A percentile compares a stretch with the other conserved stretches of the same genome.
These are phyloP conservation scores for Limnodromus scolopaceus DNA, from an alignment of 2,797 vertebrate species.

Conservation along the genomic window DNA sequence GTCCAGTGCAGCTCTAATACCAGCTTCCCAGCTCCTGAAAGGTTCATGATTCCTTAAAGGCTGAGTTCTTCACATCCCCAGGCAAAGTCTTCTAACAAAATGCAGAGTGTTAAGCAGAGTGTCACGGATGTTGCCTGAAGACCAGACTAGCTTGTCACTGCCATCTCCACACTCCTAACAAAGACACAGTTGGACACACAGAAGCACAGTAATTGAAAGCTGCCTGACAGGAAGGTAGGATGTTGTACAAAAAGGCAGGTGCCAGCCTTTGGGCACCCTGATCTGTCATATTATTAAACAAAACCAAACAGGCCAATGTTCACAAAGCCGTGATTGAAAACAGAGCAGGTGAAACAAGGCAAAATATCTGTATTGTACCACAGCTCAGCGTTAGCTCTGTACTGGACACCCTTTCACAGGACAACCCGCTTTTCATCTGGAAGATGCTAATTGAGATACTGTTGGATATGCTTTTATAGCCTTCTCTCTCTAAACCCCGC, in stretches of 20 bases:
- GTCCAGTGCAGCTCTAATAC: not conserved
- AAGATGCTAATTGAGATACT: not conserved
- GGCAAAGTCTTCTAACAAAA: constrained; percentile 13
- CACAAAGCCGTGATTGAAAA: not conserved
- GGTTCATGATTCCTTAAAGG: constrained; percentile 2
- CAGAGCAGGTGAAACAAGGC: not conserved
- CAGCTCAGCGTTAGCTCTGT: not conserved
- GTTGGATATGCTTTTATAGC: not conserved
- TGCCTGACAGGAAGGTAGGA: constrained; percentile 67
- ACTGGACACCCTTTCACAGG: not conserved
- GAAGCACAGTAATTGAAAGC: constrained; percentile 54
- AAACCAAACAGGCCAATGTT: constrained; percentile 29
- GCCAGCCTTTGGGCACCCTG: constrained; percentile 70
- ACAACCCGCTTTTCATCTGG: not conserved
- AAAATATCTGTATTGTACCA: not conserved
- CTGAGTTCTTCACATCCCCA: not conserved
- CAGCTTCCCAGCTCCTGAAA: constrained; percentile 6
- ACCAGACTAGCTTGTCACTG: constrained; percentile 54
- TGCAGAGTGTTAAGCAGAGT: constrained; percentile 58
- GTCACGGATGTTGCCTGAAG: constrained; percentile 47
- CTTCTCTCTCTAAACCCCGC: not conserved
- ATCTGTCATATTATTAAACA: constrained; percentile 66
- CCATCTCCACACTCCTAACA: constrained; percentile 58
- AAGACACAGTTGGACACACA: constrained; percentile 67
- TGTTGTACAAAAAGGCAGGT: constrained; percentile 72